Percentiles rank a stretch among this genome's conserved stretches.
phyloP scores from a whole-genome alignment of 1,140 invertebrate species.

The Leptinotarsa undecemlineata region DNA sequence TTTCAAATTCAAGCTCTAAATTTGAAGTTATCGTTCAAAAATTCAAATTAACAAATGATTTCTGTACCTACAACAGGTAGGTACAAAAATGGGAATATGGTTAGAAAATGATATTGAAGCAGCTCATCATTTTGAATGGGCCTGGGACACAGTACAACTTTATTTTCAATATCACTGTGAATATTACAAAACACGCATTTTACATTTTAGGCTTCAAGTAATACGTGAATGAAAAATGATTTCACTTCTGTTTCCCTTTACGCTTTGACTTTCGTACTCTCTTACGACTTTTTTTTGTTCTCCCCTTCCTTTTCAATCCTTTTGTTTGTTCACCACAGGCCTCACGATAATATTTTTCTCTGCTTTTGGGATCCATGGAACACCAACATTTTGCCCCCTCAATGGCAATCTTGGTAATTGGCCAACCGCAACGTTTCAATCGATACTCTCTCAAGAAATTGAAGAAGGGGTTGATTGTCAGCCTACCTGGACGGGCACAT shows the following conservation, averaged over 20 bases:
- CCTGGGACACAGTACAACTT: neutral
- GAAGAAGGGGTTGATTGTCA: constrained; percentile 37
- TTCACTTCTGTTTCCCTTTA: neutral
- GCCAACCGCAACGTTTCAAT: constrained; percentile 27
- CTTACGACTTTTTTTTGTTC: neutral
- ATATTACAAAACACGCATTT: too few relatives aligned
- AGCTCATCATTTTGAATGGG: too few relatives aligned
- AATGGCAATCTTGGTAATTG: constrained; percentile 29
- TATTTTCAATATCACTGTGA: constrained; percentile 4
- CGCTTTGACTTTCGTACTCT: neutral
- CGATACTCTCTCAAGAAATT: constrained; percentile 35
- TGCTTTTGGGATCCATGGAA: constrained; percentile 23
- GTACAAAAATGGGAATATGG: too few relatives aligned
- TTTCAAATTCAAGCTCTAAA: too few relatives aligned
- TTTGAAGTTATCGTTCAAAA: too few relatives aligned
- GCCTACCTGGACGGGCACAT: constrained; percentile 8
- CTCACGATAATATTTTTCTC: constrained; percentile 23
- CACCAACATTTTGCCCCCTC: constrained; percentile 36
- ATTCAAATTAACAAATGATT: too few relatives aligned
- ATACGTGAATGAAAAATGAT: neutral
- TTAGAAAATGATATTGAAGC: too few relatives aligned
- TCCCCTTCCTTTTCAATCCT: neutral
- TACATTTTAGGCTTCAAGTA: too few relatives aligned
- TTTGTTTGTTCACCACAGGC: constrained; percentile 16
- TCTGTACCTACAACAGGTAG: too few relatives aligned